Evolutionary conservation across 2,797 vertebrate genomes (phyloP).

Genomic region (Melanotaenia boesemani): DNA sequence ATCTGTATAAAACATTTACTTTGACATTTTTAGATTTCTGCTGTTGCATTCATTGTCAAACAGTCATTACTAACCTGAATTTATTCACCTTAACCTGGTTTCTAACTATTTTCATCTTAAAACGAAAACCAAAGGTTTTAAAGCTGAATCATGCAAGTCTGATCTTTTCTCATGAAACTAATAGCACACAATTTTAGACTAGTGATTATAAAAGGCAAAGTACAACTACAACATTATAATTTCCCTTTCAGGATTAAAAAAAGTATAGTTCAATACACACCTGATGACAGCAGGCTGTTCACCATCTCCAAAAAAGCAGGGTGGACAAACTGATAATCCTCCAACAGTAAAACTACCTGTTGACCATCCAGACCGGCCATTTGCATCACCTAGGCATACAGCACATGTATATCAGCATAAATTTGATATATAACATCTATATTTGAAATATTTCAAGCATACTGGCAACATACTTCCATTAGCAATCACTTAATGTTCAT

Average conservation of each 20-base stretch:
- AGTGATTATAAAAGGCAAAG: too few relatives aligned
- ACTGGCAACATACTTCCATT: background rate
- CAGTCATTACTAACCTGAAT: background rate
- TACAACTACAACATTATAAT: background rate
- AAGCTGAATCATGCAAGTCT: background rate
- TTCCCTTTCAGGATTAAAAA: background rate
- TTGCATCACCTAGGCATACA: constrained; percentile 89
- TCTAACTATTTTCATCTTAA: background rate
- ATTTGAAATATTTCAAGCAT: background rate
- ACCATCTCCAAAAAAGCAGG: constrained; percentile 95
- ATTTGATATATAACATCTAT: background rate
- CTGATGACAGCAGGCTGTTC: constrained; percentile 96
- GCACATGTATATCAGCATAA: background rate
- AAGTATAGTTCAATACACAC: constrained; percentile 66
- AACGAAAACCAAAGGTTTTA: background rate
- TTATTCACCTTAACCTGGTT: background rate
- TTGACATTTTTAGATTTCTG: background rate
- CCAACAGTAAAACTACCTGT: constrained; percentile 92
- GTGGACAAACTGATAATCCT: constrained; percentile 96
- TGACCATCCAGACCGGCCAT: constrained; percentile 92
- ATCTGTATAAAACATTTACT: background rate
- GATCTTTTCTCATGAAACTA: background rate
- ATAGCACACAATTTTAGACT: background rate
- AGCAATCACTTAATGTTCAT: background rate
- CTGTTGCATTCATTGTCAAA: background rate